phyloP scores from a whole-genome alignment of 2,797 vertebrate genomes.

The Sebastes itinus region DNA sequence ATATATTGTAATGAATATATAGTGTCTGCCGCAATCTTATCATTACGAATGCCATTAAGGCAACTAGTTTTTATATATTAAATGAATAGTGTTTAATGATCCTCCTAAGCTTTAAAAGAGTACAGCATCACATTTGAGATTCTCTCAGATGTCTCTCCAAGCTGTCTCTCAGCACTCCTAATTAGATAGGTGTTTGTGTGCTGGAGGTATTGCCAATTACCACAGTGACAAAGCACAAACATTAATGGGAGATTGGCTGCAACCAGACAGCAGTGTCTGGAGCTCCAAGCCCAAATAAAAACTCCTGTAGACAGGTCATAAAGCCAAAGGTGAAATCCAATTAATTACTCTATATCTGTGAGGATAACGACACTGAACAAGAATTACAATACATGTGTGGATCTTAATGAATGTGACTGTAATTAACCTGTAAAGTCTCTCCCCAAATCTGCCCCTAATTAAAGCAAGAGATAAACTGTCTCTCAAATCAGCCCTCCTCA shows the following conservation, averaged over 20 bases:
- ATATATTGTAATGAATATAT: slow-evolving; percentile 29
- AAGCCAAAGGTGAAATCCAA: slow-evolving; percentile 71
- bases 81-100: slow-evolving; percentile 46
- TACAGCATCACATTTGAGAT: slow-evolving; percentile 51
- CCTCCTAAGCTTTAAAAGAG: slow-evolving; percentile 41
- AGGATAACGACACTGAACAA: slow-evolving; percentile 53
- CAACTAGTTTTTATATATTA: slow-evolving; percentile 29
- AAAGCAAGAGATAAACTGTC: slow-evolving; percentile 67
- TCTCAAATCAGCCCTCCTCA: slow-evolving; percentile 48
- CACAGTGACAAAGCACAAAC: slow-evolving; percentile 63
- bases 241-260: slow-evolving; percentile 62
- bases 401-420: slow-evolving; percentile 71
- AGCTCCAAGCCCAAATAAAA: slow-evolving; percentile 56
- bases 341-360: slow-evolving; percentile 57
- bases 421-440: slow-evolving; percentile 64
- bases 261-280: slow-evolving; percentile 53
- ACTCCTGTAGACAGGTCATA: slow-evolving; percentile 55
- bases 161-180: slow-evolving; percentile 41
- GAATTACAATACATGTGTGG: slow-evolving; percentile 55
- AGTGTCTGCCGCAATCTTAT: slow-evolving; percentile 1
- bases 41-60: slow-evolving; percentile 37
- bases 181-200: slow-evolving; percentile 69
- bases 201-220: slow-evolving; percentile 69
- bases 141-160: slow-evolving; percentile 59
- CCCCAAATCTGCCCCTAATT: slow-evolving; percentile 65